Base-by-base conservation (phyloP, 2,888 invertebrate genomes). In the Torymus aiolomorphi region DNA sequence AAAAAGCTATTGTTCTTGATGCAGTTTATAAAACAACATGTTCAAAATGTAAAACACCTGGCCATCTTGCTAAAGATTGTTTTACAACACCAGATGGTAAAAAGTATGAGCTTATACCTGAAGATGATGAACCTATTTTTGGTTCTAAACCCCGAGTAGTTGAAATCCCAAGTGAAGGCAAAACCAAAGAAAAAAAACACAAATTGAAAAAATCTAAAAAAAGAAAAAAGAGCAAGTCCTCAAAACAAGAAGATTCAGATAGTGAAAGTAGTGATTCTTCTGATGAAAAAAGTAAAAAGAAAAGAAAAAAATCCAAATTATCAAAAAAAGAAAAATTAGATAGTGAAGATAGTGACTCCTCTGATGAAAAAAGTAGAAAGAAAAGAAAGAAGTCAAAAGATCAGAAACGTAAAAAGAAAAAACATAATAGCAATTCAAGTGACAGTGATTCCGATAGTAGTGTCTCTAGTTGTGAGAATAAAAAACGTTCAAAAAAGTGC, bases 1-100 rank as follows among this genome's bases (percentile, higher is more conserved):
- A 85, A 31, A 89, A 88, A 83, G 84, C 83, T 13, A 91, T 91
- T 83, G 87, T 90, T 18, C 83, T 91, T n/a, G 88, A 89, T 63
- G 91, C 91, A 0, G 87, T 91, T 10, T 85, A 89, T 12, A 90
- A 91, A 62, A 90, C 90, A 0, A 90, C 88, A 1, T 91, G 91
- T 52, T 84, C 87, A 4, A 91, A 90, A 81, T 91, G 91, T 82
- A 90, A 90, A 24, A 90, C 89, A 2, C 85, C 83, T 42, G 91
- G 91, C 16, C 91, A 91, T 81, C 83, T 91, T 11, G 85, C 90
- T 0, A 89, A 86, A 71, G 91, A 91, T 76, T 91, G 91, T 83
- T 91, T 91, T 79, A 86, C 89, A 87, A 84, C 88, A 54, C 88
- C 88, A 1, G 88, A 87, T 79, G 91, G 91, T 12, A 91, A 91